Evolutionary conservation across 1,140 invertebrate genomes (phyloP), one percentile per base, ranked within the genome.

Genomic region (Sarcophaga peregrina): DNA sequence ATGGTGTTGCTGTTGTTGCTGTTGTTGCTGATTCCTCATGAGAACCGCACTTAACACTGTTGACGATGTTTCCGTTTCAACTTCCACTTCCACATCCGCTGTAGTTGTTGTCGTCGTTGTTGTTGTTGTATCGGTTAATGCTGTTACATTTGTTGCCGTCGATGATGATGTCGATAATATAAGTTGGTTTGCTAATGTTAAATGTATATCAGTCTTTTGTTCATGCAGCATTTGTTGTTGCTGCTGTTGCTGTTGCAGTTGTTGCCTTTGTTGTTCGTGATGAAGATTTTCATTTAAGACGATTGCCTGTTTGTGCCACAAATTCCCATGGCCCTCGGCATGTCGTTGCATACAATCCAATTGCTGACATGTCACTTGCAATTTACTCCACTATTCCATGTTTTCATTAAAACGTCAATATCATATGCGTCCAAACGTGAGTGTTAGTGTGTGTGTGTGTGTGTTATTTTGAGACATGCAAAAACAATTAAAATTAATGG

Each of bases 281-380:
- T 85, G 85, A 85, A 84, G 84, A 68, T 87, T 88, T 83, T 90
- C 87, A 87, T 87, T 88, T 85, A 90, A 82, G 83, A 87, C 86
- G 82, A 86, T 89, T 83, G 89, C 87, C 84, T 90, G 89, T 84
- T 89, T 87, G 17, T 85, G 89, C 89, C 89, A 90, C 82, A 90
- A 88, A 86, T 90, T 86, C 13, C 87, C 87, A 86, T 87, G 88
- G 78, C 89, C 89, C 84, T 90, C 89, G 85, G 89, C 89, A 82
- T 90, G 89, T 74, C 87, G 87, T 83, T 89, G 88, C 87, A 90
- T 89, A 84, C 89, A 90, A 85, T 90, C 87, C 85, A 89, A 86
- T 88, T 90, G 89, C 85, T 90, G 89, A 85, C 88, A 88, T 86
- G 89, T 89, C 85, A 88, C 84, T 87, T 89, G 86, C 84, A 90